Base-by-base conservation (phyloP, 2,888 invertebrate genomes). In the Epirrhoe alternata region DNA sequence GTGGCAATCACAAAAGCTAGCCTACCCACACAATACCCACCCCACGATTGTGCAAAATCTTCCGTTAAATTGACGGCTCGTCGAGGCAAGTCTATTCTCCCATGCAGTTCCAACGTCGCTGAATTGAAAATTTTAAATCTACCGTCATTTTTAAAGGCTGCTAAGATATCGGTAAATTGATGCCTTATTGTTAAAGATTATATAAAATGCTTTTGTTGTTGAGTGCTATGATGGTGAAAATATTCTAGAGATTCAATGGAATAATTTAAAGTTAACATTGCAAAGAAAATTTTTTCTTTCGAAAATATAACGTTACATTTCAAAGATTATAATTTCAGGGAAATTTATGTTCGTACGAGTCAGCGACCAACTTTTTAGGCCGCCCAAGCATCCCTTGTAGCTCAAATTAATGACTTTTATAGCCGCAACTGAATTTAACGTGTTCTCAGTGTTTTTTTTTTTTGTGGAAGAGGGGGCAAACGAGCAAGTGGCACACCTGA, bases 31-130 rank as follows among this genome's bases (percentile, higher is more conserved):
- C 57, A 74, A 75, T 78, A 75, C 76, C 76, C 81, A 75, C 78
- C 54, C 42, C 53, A 64, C 61, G 61, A 79, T 78, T 77, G 78
- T 85, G 84, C 84, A 85, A 90, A 90, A 90, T 90, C 89, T 88
- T 81, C 86, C 88, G 89, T 90, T 87, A 90, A 91, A 90, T 91
- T 90, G 90, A 90, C 86, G 88, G 83, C 76, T 78, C 77, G 78
- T 80, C 82, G 78, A 75, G 60, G 56, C 80, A 75, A 80, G 81
- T 81, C 82, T 83, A 82, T 86, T 84, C 83, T 81, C 76, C 76
- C 79, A 74, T 78, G 79, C 77, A 80, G 74, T 75, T 74, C 66
- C 65, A 66, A 69, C 76, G 77, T 75, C 78, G 75, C 71, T 81
- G 84, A 82, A 87, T 86, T 86, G 84, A 85, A 86, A 82, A 78